Evolutionary conservation across 1,140 invertebrate species (phyloP).

Genomic region (Micrasema longulum): DNA sequence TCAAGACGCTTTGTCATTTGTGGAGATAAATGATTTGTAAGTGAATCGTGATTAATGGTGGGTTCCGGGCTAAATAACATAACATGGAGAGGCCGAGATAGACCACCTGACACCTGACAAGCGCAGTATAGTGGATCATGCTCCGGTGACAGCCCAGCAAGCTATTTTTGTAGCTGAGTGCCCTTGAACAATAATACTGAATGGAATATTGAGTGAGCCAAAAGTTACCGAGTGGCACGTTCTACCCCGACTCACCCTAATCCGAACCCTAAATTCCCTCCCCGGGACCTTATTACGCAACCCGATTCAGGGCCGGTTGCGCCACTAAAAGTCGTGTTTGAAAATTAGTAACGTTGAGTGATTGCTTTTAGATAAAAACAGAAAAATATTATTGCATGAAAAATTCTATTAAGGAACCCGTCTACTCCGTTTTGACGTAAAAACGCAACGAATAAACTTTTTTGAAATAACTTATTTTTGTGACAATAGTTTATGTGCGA

Average conservation of each 20-base stretch:
- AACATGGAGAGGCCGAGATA: not conserved
- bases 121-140: not conserved
- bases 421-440: too few species aligned
- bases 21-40: not conserved
- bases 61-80: constrained; percentile 4
- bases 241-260: constrained; percentile 19
- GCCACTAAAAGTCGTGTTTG: too few species aligned
- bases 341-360: too few species aligned
- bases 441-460: too few species aligned
- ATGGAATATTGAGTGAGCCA: constrained; percentile 49
- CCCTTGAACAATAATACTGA: constrained; percentile 49
- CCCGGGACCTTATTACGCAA: constrained; percentile 2
- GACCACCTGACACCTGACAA: constrained; percentile 31
- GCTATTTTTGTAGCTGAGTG: constrained; percentile 48
- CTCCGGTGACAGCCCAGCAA: constrained; percentile 16
- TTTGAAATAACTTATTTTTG: not conserved
- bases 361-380: too few species aligned
- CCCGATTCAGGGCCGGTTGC: too few species aligned
- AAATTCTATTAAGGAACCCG: too few species aligned
- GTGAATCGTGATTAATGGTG: constrained; percentile 18
- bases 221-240: constrained; percentile 42
- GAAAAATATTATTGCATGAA: too few species aligned
- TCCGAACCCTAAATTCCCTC: constrained; percentile 16
- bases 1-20: not conserved
- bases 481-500: too few species aligned